Evolutionary conservation across 1,140 invertebrate species (phyloP).

Genomic region (Ridgeia piscesae): DNA sequence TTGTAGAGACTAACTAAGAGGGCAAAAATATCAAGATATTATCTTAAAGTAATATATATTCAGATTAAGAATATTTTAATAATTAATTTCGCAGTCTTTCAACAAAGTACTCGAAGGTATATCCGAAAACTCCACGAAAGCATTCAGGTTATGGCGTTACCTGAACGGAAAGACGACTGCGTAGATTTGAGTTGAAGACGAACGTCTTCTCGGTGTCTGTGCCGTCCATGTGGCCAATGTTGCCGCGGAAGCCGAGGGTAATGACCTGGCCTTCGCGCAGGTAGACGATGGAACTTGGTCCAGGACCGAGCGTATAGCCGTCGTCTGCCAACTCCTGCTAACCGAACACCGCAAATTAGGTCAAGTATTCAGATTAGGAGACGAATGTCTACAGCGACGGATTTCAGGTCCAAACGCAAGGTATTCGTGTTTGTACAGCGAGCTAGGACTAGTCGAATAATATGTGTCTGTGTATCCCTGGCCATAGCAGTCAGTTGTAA

Average conservation of each 20-base stretch:
- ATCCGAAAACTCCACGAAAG: too few species aligned
- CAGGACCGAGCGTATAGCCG: constrained; percentile 40
- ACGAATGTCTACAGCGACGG: not conserved
- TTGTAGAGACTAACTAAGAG: too few species aligned
- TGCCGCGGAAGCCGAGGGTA: constrained; percentile 42
- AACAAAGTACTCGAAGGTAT: not conserved
- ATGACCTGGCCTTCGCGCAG: constrained; percentile 45
- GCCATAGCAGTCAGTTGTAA: too few species aligned
- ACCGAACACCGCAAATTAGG: not conserved
- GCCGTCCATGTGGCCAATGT: constrained; percentile 30
- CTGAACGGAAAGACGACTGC: not conserved
- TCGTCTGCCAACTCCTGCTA: not conserved
- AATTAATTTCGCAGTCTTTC: too few species aligned
- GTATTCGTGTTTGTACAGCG: too few species aligned
- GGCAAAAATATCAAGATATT: too few species aligned
- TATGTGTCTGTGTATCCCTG: too few species aligned
- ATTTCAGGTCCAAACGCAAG: too few species aligned
- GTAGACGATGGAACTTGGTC: constrained; percentile 36
- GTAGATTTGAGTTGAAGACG: constrained; percentile 37
- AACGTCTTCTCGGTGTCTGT: constrained; percentile 26
- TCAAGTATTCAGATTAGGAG: not conserved
- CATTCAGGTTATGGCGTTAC: too few species aligned
- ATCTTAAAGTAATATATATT: too few species aligned
- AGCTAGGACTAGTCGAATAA: too few species aligned
- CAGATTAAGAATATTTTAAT: too few species aligned